Base-by-base conservation (phyloP, 1,140 invertebrate genomes). In the Varroa destructor region DNA sequence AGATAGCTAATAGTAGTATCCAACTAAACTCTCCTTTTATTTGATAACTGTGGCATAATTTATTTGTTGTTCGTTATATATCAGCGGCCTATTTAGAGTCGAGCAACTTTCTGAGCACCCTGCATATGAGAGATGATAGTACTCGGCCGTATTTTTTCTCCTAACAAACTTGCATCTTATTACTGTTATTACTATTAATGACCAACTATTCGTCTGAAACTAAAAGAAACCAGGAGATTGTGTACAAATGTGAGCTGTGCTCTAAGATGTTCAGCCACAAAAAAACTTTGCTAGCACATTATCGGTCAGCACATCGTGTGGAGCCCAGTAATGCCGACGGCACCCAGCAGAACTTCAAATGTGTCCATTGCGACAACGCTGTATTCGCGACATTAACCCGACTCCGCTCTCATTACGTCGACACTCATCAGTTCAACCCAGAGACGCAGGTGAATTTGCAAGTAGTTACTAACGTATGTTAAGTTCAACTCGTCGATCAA, bases 331-430 rank as follows among this genome's bases (percentile, higher is more conserved):
- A 67, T 37, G 40, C 61, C 1, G 61, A 67, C 37, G 61, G 61
- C 12, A 46, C 61, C 40, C 61, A 43, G 12, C 61, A 67, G 36
- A 67, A 67, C 61, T 67, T 43, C 46, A 40, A 67, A 43, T 67
- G 61, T 67, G 61, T 67, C 40, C 36, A 67, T 46, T 67, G 61
- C 8, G 61, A 67, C 5, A 67, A 67, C 61, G 61, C 61, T 12
- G 61, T 67, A 37, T 67, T 67, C 61, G 61, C 61, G 2, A 67
- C 61, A 36, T 67, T 67, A 8, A 67, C 61, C 40, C 61, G 61
- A 3, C 8, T 67, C 2, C 14, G 61, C 40, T 67, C 40, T 46
- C 61, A 67, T 67, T 67, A 67, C 61, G 61, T 67, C 61, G 61
- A 67, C 37, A 67, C 61, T 12, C 61, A 67, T 67, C 61, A 67